Conservation (phyloP, 2,113 vertebrate genomes). For the Australoheros scitulus region DNA sequence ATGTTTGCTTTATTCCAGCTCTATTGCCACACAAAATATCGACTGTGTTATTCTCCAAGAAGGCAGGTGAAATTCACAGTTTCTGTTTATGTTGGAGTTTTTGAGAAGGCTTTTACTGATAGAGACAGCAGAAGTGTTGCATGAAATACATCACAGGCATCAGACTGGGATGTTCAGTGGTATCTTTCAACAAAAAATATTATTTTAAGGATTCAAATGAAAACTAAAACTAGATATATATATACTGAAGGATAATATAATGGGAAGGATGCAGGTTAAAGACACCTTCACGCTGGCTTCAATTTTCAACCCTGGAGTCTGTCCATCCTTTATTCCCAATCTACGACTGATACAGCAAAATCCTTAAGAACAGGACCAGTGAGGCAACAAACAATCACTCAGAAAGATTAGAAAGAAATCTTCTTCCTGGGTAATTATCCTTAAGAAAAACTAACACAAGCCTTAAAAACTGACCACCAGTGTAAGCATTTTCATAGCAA, state of each 20-base stretch:
- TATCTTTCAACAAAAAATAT: neutral
- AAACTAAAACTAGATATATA: neutral
- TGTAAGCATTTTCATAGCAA: neutral
- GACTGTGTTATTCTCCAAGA: neutral
- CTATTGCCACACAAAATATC: neutral
- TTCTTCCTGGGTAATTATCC: neutral
- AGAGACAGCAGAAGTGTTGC: neutral
- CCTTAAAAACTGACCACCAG: neutral
- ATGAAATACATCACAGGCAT: neutral
- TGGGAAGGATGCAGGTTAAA: neutral
- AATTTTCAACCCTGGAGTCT: neutral
- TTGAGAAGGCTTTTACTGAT: neutral
- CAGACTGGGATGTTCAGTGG: neutral
- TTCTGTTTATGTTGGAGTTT: neutral
- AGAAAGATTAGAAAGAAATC: neutral
- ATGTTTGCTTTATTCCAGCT: neutral
- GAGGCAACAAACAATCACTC: neutral
- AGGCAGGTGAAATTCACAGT: neutral
- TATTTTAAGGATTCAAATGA: neutral
- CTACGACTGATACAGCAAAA: neutral
- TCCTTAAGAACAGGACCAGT: neutral
- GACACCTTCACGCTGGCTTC: neutral
- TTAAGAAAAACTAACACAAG: neutral
- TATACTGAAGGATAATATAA: neutral
- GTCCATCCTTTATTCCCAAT: neutral